A percentile compares a stretch with the other conserved stretches of the same genome.
Evolutionary conservation across 2,888 invertebrate genomes (phyloP).

Genomic region (Drosophila quinaria): DNA sequence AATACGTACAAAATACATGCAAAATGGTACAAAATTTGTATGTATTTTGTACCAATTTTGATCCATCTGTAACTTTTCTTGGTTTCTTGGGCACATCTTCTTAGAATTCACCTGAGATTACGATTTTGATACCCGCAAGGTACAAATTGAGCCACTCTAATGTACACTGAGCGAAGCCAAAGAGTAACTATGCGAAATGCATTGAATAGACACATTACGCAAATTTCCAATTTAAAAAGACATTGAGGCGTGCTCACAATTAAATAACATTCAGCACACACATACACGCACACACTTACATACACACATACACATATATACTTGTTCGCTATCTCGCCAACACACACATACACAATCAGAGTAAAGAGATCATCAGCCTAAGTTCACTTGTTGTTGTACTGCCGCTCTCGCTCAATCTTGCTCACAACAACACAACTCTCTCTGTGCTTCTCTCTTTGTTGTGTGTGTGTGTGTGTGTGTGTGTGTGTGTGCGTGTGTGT

Average conservation of each 20-base stretch:
- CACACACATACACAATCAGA: too few species aligned
- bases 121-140: too few species aligned
- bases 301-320: constrained; percentile 25
- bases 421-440: constrained; percentile 2
- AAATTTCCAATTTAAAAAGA: background rate
- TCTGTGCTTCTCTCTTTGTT: background rate
- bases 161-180: constrained; percentile 43
- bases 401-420: background rate
- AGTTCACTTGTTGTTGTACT: constrained; percentile 25
- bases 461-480: constrained; percentile 11
- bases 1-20: too few species aligned
- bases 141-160: too few species aligned
- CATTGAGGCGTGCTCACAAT: constrained; percentile 26
- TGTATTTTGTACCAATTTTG: too few species aligned
- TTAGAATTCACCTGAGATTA: too few species aligned
- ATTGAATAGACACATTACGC: constrained; percentile 26
- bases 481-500: constrained; percentile 7
- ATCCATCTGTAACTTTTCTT: too few species aligned
- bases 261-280: constrained; percentile 11
- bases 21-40: too few species aligned
- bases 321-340: too few species aligned
- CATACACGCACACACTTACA: background rate
- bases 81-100: too few species aligned
- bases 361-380: background rate
- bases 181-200: constrained; percentile 25